Base-by-base conservation (phyloP, 2,888 invertebrate species). In the Phrixothrix hirtus region DNA sequence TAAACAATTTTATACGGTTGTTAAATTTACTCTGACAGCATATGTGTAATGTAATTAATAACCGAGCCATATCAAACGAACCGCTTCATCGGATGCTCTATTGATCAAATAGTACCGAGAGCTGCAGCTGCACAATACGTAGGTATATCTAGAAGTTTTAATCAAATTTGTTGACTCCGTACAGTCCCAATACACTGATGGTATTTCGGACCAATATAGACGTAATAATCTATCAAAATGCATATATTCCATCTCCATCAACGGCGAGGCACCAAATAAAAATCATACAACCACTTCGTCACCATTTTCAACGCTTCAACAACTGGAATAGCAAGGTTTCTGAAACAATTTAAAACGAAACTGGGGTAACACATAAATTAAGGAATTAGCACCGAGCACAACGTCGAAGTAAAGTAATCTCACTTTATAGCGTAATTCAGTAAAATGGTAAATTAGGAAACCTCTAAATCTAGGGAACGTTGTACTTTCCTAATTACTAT, bases 141-240 rank as follows among this genome's bases (percentile, higher is more conserved):
- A 45, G 30, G n/a, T 39, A 10, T 30, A 25, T 43, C 30, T 48
- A 13, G 34, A 53, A 53, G 43, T 48, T 53, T 53, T 53, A 53
- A 53, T 53, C 42, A 53, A 53, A 48, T 48, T 44, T 48, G 47
- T 43, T 38, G 53, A 48, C 43, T 46, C 42, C 16, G 25, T 15
- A 16, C 12, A 49, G 42, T 60, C 62, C 62, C 62, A 62, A 62
- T 62, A 45, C 62, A 60, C 62, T 56, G 57, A 62, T 60, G 59
- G 48, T 52, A 62, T 62, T 55, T 41, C 49, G 54, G 55, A 50
- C 59, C 59, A 59, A 62, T 62, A 58, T 37, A 44, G 37, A 53
- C 42, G 41, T 58, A 62, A 60, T 60, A 62, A 59, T 56, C 52
- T 52, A 57, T 60, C 60, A 60, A 47, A 46, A 48, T 48, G 43